Evolutionary conservation across 2,113 vertebrate species (phyloP).

Genomic region (Hucho hucho): DNA sequence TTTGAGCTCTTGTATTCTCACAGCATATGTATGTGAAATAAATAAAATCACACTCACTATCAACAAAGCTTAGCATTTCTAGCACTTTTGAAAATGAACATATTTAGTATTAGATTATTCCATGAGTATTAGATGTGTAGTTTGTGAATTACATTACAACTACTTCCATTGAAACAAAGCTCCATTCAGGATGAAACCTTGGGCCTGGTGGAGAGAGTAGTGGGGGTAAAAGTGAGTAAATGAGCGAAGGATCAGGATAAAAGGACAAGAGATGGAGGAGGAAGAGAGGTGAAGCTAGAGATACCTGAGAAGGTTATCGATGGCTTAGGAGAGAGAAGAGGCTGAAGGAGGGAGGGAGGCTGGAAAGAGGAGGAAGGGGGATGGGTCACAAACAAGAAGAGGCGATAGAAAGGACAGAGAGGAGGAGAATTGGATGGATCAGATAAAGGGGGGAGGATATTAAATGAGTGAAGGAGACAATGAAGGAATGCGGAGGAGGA

Average conservation of each 20-base stretch:
- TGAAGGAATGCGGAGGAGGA: constrained; percentile 27
- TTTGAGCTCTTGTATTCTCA: too few relatives aligned
- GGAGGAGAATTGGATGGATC: constrained; percentile 6
- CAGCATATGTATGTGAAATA: too few relatives aligned
- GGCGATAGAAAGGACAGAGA: constrained; percentile 24
- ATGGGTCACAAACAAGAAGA: constrained; percentile 14
- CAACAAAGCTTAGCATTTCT: too few relatives aligned
- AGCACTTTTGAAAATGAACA: too few relatives aligned
- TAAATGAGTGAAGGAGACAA: constrained; percentile 24
- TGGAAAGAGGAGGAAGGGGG: neutral
- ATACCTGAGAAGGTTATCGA: too few relatives aligned
- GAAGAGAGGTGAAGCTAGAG: neutral
- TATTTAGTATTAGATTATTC: too few relatives aligned
- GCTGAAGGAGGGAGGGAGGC: neutral
- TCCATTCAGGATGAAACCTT: neutral
- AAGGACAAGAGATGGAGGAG: neutral
- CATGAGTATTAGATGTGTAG: too few relatives aligned
- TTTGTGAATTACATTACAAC: too few relatives aligned
- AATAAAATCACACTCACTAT: too few relatives aligned
- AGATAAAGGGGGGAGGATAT: constrained; percentile 1
- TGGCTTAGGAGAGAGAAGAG: neutral
- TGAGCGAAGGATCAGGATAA: too few relatives aligned
- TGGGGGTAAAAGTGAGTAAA: too few relatives aligned
- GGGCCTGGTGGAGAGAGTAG: too few relatives aligned
- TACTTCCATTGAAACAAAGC: neutral